Evolutionary conservation across 1,140 invertebrate species (phyloP).

Genomic region (Euborellia annulipes): DNA sequence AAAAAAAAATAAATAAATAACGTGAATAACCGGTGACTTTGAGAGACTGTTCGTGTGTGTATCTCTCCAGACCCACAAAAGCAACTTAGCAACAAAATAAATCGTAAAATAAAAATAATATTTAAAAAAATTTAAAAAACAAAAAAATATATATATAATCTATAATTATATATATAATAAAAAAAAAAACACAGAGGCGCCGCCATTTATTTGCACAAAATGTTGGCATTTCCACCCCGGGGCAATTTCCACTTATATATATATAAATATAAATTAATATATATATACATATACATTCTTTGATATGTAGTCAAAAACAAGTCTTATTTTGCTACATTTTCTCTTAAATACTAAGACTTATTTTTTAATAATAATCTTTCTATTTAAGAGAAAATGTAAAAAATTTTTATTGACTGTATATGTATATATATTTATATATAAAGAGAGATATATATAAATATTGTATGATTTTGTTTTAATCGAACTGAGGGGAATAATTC

Average conservation of each 20-base stretch:
- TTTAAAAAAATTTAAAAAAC: conserved; percentile 20
- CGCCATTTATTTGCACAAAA: conserved; percentile 12
- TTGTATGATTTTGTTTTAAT: too few relatives aligned
- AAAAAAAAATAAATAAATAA: too few relatives aligned
- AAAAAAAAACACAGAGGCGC: conserved; percentile 14
- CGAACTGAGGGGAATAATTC: too few relatives aligned
- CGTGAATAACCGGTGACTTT: too few relatives aligned
- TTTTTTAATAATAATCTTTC: too few relatives aligned
- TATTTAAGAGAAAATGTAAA: too few relatives aligned
- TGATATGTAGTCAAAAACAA: too few relatives aligned
- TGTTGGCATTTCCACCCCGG: conserved; percentile 14
- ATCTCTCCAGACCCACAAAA: conserved; percentile 7
- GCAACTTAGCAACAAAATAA: conserved; percentile 31
- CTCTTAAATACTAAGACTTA: too few relatives aligned
- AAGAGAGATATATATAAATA: too few relatives aligned
- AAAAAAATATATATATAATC: conserved; percentile 21
- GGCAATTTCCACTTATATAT: conserved; percentile 6
- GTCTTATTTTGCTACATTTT: too few relatives aligned
- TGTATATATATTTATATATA: conserved; percentile 8
- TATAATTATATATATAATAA: conserved; percentile 20
- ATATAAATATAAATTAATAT: conserved; percentile 14
- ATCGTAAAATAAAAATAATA: conserved; percentile 26
- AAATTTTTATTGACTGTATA: too few relatives aligned
- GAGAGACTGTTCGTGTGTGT: too few relatives aligned
- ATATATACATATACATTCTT: conserved; percentile 10